Conservation (phyloP, 2,888 invertebrate species). For the Drosophila koepferae region DNA sequence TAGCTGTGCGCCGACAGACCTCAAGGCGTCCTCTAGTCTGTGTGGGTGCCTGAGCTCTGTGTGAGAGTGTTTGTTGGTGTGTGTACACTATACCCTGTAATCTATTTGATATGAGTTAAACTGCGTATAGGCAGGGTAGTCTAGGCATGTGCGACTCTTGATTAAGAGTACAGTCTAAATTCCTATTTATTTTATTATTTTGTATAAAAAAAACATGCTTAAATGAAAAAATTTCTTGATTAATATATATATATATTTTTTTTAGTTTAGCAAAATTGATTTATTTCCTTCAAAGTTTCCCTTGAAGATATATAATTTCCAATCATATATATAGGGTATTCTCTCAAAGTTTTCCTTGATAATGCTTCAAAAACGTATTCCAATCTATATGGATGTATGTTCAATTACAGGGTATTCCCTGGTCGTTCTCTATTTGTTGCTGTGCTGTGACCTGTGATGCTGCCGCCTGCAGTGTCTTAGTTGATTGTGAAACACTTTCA, state of each 20-base stretch:
- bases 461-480: conserved; percentile 71
- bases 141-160: not conserved
- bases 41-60: not conserved
- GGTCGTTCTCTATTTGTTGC: not conserved
- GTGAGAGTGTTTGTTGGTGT: not conserved
- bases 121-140: not conserved
- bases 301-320: too few species aligned
- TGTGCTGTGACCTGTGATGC: conserved; percentile 52
- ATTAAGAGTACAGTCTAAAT: not conserved
- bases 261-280: too few species aligned
- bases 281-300: too few species aligned
- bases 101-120: not conserved
- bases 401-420: not conserved
- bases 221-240: too few species aligned
- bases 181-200: too few species aligned
- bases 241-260: too few species aligned
- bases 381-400: not conserved
- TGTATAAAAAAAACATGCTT: too few species aligned
- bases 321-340: too few species aligned
- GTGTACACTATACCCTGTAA: conserved; percentile 4
- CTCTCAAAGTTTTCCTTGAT: too few species aligned
- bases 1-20: conserved; percentile 46
- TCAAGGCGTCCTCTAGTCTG: conserved; percentile 56
- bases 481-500: conserved; percentile 81
- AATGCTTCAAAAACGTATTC: too few species aligned